Base-by-base conservation (phyloP, 2,888 invertebrate genomes). In the Lithophane leautieri region DNA sequence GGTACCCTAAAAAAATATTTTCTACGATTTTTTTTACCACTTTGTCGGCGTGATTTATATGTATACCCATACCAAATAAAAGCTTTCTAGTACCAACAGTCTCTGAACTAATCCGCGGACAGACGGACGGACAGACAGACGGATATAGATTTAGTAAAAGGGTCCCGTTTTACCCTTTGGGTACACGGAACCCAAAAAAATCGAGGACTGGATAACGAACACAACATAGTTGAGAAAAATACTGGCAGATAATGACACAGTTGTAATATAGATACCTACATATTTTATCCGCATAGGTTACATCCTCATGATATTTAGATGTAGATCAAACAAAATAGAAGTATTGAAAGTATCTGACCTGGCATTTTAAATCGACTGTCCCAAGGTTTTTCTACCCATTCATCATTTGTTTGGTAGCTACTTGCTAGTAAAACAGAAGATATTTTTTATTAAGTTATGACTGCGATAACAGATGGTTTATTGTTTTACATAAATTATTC, bases 331-430 rank as follows among this genome's bases (percentile, higher is more conserved):
- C 22, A 66, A n/a, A 22, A 61, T 40, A 50, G 22, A 58, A 28
- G 66, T 47, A 75, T 12, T 19, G 76, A 75, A 75, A 58, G 56
- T 4, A 19, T n/a, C 0, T 19, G 58, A 76, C n/a, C 65, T 80
- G 79, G 58, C 79, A 80, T 80, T 80, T 80, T 34, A 40, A 63
- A 28, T 14, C 14, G 63, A 56, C 25, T 40, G 19, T 14, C 6
- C 22, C 81, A 80, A 80, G 81, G 80, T 22, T 58, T 34, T 62
- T 16, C 0, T 8, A 11, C 0, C 8, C 63, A 81, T 80, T 25
- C 34, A 71, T 80, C 81, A 76, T 58, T 25, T 3, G n/a, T 34
- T 54, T 69, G 42, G 56, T 58, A 47, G 73, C 69, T 19, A 34
- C 50, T 58, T 40, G 68, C 65, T 8, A 34, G 14, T 28, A 50